A percentile compares a stretch with the other conserved stretches of the same genome.
phyloP scores from a whole-genome alignment of 2,113 vertebrate genomes.

The Rhinogobius similis region DNA sequence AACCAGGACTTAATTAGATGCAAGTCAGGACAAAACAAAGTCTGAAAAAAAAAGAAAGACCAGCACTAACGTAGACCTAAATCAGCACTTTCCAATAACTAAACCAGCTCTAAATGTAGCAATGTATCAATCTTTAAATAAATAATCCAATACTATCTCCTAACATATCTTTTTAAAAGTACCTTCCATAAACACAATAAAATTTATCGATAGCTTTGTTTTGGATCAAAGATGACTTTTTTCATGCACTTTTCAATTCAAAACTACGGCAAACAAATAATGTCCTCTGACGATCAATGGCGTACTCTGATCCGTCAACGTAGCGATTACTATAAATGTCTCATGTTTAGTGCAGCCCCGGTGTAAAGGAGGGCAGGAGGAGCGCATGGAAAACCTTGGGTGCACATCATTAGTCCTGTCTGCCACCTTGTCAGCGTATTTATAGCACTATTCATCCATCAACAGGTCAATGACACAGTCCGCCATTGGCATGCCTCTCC shows the following conservation, averaged over 20 bases:
- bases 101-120: not conserved
- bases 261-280: not conserved
- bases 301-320: not conserved
- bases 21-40: not conserved
- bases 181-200: no score
- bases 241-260: not conserved
- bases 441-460: conserved; percentile 79
- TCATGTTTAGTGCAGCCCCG: not conserved
- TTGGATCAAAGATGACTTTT: no score
- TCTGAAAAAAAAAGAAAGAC: not conserved
- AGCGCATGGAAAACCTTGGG: conserved; percentile 73
- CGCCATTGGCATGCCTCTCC: conserved; percentile 75
- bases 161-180: no score
- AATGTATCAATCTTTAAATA: not conserved
- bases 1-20: not conserved
- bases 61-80: not conserved
- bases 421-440: conserved; percentile 79
- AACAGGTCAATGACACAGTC: conserved; percentile 79
- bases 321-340: not conserved
- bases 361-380: conserved; percentile 69
- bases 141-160: no score
- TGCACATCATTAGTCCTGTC: conserved; percentile 77
- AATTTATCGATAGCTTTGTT: no score
- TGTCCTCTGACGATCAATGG: not conserved
- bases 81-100: not conserved